Base-by-base conservation (phyloP, 2,113 vertebrate species). In the Danionella cerebrum region DNA sequence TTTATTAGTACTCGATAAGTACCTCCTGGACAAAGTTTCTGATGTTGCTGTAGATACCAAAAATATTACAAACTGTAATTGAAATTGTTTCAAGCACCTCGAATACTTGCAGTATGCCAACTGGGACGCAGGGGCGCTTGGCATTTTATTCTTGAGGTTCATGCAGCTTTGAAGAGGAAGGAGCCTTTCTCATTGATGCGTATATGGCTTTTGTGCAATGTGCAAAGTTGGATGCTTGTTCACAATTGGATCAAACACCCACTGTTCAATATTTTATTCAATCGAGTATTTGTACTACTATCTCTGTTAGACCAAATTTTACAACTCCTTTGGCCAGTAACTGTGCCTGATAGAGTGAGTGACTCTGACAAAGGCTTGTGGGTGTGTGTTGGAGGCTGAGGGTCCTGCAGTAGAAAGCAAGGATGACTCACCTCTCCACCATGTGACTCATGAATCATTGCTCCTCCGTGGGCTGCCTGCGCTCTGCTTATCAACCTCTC, bases 381-480 rank as follows among this genome's bases (percentile, higher is more conserved):
- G 8, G 66, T 69, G 69, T 55, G 78, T 55, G 78, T 58, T 65
- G 42, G 72, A 71, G 70, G 70, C 70, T 48, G 66, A 71, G 67
- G 60, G 66, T 75, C 84, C 80, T 84, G 85, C 85, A 81, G 85
- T 75, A 71, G 66, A n/a, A n/a, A 82, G 82, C 76, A 71, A 78
- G 83, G 48, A 87, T 89, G 87, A 89, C 69, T 89, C 87, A 88
- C 77, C 80, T 78, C 76, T 76, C 63, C 69, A 78, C 75, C 84
- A 87, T 77, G 83, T 88, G 85, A 86, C 83, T 70, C 76, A 85
- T 84, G 85, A 87, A 79, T 87, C 85, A 87, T 76, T 75, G 82
- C 80, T 80, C 80, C 75, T 84, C 78, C 42, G 77, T 78, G 77
- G 76, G 79, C 80, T 81, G 74, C 77, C 80, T 81, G 74, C 77